Evolutionary conservation across 2,113 vertebrate genomes (phyloP).

Genomic region (Pandion haliaetus): DNA sequence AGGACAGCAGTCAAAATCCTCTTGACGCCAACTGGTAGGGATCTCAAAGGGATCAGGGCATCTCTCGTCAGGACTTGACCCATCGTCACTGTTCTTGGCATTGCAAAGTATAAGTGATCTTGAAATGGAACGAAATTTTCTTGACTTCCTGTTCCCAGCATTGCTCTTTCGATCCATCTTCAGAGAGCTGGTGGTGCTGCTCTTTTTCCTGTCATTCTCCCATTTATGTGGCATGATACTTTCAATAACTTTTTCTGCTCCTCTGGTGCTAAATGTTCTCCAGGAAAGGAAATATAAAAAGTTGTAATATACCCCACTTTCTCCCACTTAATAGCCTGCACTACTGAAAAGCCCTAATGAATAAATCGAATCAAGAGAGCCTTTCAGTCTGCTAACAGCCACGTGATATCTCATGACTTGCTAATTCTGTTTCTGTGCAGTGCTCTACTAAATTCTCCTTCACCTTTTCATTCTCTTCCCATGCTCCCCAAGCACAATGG

Average conservation of each 20-base stretch:
- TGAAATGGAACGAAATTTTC: conserved; percentile 85
- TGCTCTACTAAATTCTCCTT: conserved; percentile 23
- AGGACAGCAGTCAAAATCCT: conserved; percentile 51
- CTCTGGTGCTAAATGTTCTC: conserved; percentile 25
- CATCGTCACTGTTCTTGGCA: conserved; percentile 80
- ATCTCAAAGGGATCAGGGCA: conserved; percentile 55
- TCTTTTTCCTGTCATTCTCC: conserved; percentile 71
- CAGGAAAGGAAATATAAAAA: conserved; percentile 57
- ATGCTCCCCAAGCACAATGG: background rate
- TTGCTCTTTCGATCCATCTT: conserved; percentile 82
- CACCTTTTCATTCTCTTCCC: conserved; percentile 52
- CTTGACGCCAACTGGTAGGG: conserved; percentile 14
- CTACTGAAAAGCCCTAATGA: conserved; percentile 48
- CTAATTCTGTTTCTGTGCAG: conserved; percentile 50
- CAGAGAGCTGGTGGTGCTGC: conserved; percentile 60
- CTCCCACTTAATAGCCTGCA: conserved; percentile 9
- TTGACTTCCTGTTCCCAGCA: conserved; percentile 73
- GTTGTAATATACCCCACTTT: conserved; percentile 26
- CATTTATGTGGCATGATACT: conserved; percentile 40
- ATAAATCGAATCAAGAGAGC: conserved; percentile 66
- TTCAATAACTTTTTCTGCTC: background rate
- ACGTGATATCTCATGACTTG: conserved; percentile 66
- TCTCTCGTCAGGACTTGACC: conserved; percentile 80
- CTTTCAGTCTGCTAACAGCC: conserved; percentile 57
- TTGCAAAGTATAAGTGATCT: conserved; percentile 90